Evolutionary conservation across 2,888 invertebrate species (phyloP).

Genomic region (Ochropleura leucogaster): DNA sequence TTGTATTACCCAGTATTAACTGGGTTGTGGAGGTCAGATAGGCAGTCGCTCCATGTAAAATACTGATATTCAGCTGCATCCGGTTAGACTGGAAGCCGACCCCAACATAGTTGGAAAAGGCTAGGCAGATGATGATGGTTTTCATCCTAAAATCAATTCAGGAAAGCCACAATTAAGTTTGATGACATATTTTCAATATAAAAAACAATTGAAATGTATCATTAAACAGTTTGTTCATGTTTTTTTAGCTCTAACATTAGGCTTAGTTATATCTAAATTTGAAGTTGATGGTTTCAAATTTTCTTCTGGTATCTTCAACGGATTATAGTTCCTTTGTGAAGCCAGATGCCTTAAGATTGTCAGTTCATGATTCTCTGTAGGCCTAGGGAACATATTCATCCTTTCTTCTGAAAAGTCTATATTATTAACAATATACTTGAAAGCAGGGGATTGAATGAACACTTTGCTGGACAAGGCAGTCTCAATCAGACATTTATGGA

Average conservation of each 20-base stretch:
- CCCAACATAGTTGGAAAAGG: too few relatives aligned
- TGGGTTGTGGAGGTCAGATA: too few relatives aligned
- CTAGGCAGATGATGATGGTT: too few relatives aligned
- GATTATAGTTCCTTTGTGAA: constrained; percentile 79
- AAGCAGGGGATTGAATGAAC: constrained; percentile 71
- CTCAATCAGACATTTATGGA: constrained; percentile 75
- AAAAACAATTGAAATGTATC: not conserved
- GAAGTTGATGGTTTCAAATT: constrained; percentile 22
- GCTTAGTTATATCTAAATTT: not conserved
- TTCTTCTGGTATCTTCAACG: constrained; percentile 77
- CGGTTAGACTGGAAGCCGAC: too few relatives aligned
- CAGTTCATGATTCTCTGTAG: constrained; percentile 73
- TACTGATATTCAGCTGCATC: too few relatives aligned
- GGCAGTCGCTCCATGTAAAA: too few relatives aligned
- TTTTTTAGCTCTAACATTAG: not conserved
- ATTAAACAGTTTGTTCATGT: not conserved
- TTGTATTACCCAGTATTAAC: too few relatives aligned
- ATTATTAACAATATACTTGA: constrained; percentile 69
- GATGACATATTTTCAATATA: not conserved
- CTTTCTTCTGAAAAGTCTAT: constrained; percentile 72
- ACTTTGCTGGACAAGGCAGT: constrained; percentile 79
- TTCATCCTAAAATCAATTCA: not conserved
- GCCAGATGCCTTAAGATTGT: constrained; percentile 73
- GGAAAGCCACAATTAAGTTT: not conserved
- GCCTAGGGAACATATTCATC: constrained; percentile 68